phyloP scores from a whole-genome alignment of 2,113 vertebrate species.

The Mystacornis crossleyi region DNA sequence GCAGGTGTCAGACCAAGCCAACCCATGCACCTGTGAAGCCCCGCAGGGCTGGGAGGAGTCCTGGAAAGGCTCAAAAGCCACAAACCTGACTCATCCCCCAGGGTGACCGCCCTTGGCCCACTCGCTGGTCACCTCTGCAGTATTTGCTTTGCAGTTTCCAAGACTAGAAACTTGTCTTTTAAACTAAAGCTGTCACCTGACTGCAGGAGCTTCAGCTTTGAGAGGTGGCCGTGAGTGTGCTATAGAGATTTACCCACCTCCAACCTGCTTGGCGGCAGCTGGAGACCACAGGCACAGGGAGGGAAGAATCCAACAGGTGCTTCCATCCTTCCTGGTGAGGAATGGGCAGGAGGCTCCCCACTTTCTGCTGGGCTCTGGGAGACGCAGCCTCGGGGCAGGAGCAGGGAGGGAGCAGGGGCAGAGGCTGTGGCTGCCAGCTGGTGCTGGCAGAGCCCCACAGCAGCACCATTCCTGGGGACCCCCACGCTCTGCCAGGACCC shows the following conservation, averaged over 20 bases:
- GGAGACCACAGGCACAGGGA: background rate
- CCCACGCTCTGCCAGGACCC: background rate
- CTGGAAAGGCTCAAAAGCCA: background rate
- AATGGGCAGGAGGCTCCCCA: background rate
- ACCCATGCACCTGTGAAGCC: background rate
- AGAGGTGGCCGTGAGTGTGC: background rate
- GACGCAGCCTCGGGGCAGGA: background rate
- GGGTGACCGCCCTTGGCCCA: background rate
- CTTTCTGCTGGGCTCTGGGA: background rate
- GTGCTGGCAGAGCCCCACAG: background rate
- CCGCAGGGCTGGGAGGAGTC: background rate
- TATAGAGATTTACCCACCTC: conserved; percentile 2
- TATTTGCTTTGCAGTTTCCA: background rate
- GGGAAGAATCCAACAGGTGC: background rate
- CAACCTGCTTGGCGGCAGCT: background rate
- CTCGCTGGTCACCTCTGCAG: background rate
- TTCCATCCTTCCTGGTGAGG: background rate
- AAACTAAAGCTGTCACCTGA: background rate
- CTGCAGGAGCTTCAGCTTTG: background rate
- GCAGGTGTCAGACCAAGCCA: background rate
- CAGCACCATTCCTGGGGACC: background rate
- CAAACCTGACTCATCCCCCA: background rate
- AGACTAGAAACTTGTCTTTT: background rate
- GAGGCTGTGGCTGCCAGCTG: background rate
- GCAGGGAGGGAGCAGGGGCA: background rate